phyloP scores from a whole-genome alignment of 2,113 vertebrate genomes.

The Anolis carolinensis region DNA sequence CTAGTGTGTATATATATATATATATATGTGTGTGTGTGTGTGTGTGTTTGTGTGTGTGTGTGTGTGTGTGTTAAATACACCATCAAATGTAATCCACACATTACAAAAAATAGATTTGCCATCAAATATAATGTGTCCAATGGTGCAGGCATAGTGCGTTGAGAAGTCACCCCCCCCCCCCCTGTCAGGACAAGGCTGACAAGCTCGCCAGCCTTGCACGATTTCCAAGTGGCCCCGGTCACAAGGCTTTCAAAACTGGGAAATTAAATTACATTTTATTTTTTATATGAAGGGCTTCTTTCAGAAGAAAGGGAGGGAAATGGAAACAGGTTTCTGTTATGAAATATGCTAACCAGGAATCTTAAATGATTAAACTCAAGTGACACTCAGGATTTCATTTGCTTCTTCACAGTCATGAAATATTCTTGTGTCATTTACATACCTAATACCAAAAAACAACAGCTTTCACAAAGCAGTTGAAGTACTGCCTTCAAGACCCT shows the following conservation, averaged over 20 bases:
- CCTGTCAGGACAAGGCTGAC: too few species aligned
- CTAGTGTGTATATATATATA: too few species aligned
- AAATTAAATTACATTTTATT: conserved; percentile 14
- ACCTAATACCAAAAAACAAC: conserved; percentile 38
- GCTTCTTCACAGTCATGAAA: conserved; percentile 44
- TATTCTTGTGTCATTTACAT: conserved; percentile 43
- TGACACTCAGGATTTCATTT: conserved; percentile 34
- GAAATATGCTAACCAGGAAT: conserved; percentile 53
- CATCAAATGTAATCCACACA: too few species aligned
- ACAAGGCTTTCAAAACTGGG: too few species aligned
- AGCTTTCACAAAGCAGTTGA: neutral
- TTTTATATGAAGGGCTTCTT: conserved; percentile 1
- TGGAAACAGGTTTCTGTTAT: conserved; percentile 23
- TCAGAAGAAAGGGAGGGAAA: neutral
- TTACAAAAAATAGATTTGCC: too few species aligned
- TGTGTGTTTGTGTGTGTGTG: too few species aligned
- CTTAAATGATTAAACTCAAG: conserved; percentile 54
- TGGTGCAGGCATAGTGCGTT: neutral
- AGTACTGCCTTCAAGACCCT: conserved; percentile 30
- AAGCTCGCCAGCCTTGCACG: too few species aligned
- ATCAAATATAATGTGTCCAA: too few species aligned
- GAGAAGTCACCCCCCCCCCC: neutral
- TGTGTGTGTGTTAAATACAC: too few species aligned
- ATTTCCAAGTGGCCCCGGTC: too few species aligned
- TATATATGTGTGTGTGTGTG: too few species aligned